Evolutionary conservation across 2,888 invertebrate genomes (phyloP).

Genomic region (Lysandra coridon): DNA sequence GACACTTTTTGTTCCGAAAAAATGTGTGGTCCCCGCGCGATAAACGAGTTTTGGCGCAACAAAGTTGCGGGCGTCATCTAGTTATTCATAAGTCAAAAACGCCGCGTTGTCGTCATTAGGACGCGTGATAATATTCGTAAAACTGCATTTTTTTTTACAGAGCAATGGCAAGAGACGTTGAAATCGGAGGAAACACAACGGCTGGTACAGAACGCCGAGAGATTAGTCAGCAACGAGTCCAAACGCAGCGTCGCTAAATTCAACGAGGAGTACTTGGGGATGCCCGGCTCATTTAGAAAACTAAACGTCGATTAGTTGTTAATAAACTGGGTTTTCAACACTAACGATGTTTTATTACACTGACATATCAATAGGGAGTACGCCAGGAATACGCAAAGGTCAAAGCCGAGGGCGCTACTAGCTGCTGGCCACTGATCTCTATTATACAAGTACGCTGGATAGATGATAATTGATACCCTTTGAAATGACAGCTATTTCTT

Average conservation of each 20-base stretch:
- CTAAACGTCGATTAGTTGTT: slow-evolving; percentile 58
- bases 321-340: background rate
- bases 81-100: no score
- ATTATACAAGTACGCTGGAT: no score
- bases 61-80: no score
- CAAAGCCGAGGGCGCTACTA: no score
- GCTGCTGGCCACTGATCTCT: no score
- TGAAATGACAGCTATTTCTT: no score
- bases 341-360: background rate
- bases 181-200: slow-evolving; percentile 53
- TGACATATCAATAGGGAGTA: background rate
- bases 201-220: slow-evolving; percentile 52
- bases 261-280: slow-evolving; percentile 68
- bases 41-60: no score
- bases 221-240: slow-evolving; percentile 60
- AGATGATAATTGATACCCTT: no score
- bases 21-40: no score
- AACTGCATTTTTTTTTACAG: slow-evolving; percentile 47
- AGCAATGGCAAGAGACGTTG: slow-evolving; percentile 59
- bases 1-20: no score
- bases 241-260: slow-evolving; percentile 57
- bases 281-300: slow-evolving; percentile 70
- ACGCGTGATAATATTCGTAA: no score
- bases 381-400: background rate
- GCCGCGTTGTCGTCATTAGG: no score